Evolutionary conservation across 2,888 invertebrate species (phyloP).

Genomic region (Deroplatys truncata): DNA sequence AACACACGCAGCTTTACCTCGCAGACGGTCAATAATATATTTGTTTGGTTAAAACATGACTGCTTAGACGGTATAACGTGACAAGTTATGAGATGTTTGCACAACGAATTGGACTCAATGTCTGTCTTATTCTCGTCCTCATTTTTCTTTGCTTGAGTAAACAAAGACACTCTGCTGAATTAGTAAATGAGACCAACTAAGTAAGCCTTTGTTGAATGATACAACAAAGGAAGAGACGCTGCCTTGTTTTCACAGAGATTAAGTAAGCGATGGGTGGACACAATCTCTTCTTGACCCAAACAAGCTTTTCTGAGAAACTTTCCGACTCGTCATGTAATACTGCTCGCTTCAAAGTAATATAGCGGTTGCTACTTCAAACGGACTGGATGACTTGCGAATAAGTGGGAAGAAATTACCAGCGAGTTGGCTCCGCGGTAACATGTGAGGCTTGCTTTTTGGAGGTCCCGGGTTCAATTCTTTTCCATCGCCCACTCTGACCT

Average conservation of each 20-base stretch:
- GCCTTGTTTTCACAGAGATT: not conserved
- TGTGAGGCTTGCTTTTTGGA: too few species aligned
- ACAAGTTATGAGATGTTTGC: not conserved
- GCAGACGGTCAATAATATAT: not conserved
- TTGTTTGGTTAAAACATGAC: not conserved
- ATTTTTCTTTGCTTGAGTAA: not conserved
- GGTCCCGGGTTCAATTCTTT: too few species aligned
- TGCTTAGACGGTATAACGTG: not conserved
- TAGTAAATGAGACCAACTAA: constrained; percentile 1
- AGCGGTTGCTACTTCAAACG: too few species aligned
- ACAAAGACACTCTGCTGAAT: constrained; percentile 3
- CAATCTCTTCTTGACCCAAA: not conserved
- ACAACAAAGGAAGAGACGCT: not conserved
- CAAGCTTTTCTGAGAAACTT: not conserved
- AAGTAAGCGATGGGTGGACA: not conserved
- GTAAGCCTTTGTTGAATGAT: constrained; percentile 1
- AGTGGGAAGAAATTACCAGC: too few species aligned
- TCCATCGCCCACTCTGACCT: too few species aligned
- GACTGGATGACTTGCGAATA: too few species aligned
- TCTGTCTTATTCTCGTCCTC: not conserved
- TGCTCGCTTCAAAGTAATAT: too few species aligned
- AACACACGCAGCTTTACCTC: not conserved
- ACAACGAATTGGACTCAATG: not conserved
- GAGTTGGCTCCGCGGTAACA: too few species aligned
- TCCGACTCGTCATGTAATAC: too few species aligned